Conservation (phyloP, 2,797 vertebrate species). For the Semotilus atromaculatus region DNA sequence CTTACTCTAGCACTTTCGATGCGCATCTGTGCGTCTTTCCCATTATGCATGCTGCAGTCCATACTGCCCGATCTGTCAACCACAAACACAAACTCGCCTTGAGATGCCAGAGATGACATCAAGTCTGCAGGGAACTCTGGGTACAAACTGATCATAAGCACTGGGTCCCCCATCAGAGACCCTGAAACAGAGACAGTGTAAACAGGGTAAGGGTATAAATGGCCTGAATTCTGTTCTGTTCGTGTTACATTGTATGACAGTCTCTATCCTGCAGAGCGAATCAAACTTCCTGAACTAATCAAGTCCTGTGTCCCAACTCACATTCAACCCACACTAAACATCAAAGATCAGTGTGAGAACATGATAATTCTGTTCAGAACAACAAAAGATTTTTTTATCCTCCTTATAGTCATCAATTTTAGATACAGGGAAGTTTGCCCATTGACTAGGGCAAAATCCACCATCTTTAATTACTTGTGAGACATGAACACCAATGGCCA, state of each 20-base stretch:
- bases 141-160: constrained; percentile 85
- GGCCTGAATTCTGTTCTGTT: not conserved
- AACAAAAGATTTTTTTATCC: not conserved
- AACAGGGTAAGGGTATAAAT: not conserved
- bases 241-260: not conserved
- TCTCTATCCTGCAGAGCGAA: not conserved
- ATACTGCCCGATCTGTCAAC: constrained; percentile 87
- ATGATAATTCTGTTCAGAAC: too few relatives aligned
- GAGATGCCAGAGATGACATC: constrained; percentile 60
- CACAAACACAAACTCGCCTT: constrained; percentile 87
- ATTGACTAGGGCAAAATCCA: not conserved
- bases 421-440: too few relatives aligned
- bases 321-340: not conserved
- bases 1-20: constrained; percentile 83
- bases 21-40: constrained; percentile 47
- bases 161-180: constrained; percentile 80
- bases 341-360: too few relatives aligned
- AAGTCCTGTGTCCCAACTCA: not conserved
- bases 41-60: constrained; percentile 54
- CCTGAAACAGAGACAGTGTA: constrained; percentile 65
- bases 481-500: not conserved
- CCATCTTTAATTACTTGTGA: not conserved
- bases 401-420: too few relatives aligned
- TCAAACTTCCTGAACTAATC: not conserved
- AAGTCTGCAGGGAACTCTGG: constrained; percentile 77